A percentile compares a stretch with the other conserved stretches of the same genome.
phyloP scores from a whole-genome alignment of 37 sponge, comb jelly and placozoan genomes.

The Crambe crambe region DNA sequence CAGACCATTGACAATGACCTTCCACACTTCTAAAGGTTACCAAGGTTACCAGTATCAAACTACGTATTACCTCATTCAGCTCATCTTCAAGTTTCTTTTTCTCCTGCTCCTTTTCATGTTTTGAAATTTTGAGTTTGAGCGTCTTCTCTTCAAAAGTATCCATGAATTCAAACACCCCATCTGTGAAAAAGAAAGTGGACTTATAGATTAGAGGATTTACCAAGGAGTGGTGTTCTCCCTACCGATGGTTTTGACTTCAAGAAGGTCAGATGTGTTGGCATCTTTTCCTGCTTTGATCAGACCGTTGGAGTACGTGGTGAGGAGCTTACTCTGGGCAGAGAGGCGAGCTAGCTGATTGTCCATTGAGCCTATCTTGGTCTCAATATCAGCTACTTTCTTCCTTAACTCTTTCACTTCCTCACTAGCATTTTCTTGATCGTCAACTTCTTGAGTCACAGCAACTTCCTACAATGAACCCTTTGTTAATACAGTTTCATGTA shows the following conservation, averaged over 20 bases:
- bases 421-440: constrained; percentile 13
- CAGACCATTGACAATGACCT: too few species aligned
- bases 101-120: constrained; percentile 23
- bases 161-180: constrained; percentile 47
- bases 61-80: constrained; percentile 39
- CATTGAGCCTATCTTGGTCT: not conserved
- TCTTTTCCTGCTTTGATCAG: constrained; percentile 34
- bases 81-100: constrained; percentile 10
- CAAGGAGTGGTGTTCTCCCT: too few species aligned
- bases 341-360: constrained; percentile 22
- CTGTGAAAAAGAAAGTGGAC: not conserved
- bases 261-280: constrained; percentile 21
- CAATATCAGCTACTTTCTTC: not conserved
- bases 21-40: too few species aligned
- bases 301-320: constrained; percentile 23
- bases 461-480: constrained; percentile 25
- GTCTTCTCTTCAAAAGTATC: constrained; percentile 48
- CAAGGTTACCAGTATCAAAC: too few species aligned
- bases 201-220: not conserved
- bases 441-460: constrained; percentile 44
- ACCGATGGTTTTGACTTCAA: constrained; percentile 50
- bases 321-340: constrained; percentile 4
- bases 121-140: constrained; percentile 18
- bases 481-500: too few species aligned
- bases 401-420: constrained; percentile 40